Evolutionary conservation across 2,888 invertebrate species (phyloP).

Genomic region (Dasysyrphus albostriatus): DNA sequence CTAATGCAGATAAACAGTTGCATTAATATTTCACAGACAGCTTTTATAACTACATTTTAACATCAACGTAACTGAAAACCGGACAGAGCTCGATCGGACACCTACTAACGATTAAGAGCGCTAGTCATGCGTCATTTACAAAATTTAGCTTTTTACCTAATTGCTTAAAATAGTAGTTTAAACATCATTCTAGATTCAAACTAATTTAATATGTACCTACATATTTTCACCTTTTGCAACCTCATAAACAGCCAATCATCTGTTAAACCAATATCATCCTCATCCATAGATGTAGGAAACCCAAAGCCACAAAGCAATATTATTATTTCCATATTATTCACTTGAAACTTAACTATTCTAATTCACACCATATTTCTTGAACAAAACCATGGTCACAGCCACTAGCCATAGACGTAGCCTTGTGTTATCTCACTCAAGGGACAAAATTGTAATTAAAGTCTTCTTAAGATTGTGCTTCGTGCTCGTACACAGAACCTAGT

Average conservation of each 20-base stretch:
- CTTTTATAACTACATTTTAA: no score
- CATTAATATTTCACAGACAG: no score
- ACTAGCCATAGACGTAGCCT: neutral
- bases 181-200: no score
- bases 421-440: conserved; percentile 43
- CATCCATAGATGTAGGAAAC: no score
- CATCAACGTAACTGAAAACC: no score
- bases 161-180: no score
- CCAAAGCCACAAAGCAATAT: conserved; percentile 5
- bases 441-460: conserved; percentile 58
- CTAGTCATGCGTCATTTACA: no score
- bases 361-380: conserved; percentile 4
- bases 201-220: no score
- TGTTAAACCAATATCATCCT: neutral
- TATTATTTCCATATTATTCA: conserved; percentile 31
- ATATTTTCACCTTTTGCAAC: neutral
- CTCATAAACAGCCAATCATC: neutral
- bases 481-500: conserved; percentile 10
- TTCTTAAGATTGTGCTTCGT: conserved; percentile 32
- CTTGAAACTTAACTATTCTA: conserved; percentile 45
- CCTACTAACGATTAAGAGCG: no score
- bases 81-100: no score
- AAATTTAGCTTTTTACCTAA: no score
- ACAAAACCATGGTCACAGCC: neutral
- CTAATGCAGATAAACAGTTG: no score